Percentiles rank a stretch among this genome's conserved stretches.
These are phyloP conservation scores for Cochlearius cochlearius DNA, from an alignment of 2,113 vertebrate genomes.

Conservation along the genomic window DNA sequence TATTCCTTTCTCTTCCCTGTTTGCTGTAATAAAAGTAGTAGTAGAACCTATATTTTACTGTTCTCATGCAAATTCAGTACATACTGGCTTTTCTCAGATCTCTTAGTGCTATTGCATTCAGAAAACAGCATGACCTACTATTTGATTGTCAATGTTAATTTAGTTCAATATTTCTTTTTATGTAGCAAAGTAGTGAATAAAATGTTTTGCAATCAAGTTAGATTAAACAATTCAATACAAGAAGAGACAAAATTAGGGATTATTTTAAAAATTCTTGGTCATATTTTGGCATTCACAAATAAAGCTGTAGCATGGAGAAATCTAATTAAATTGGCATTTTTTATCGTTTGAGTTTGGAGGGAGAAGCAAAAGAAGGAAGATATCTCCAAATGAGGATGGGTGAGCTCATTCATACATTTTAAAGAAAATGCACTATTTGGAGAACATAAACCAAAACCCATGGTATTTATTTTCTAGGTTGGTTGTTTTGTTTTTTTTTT, in stretches of 20 bases:
- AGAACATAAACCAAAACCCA: neutral
- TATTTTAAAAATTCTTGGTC: neutral
- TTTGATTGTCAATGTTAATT: neutral
- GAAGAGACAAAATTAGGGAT: neutral
- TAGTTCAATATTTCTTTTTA: neutral
- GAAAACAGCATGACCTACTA: neutral
- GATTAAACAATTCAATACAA: neutral
- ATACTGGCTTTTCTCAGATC: neutral
- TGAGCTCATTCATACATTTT: accelerated
- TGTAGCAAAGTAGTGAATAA: neutral
- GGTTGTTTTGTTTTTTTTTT: neutral
- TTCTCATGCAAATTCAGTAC: neutral
- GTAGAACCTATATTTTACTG: neutral
- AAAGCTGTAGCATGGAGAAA: neutral
- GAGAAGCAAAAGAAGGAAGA: neutral
- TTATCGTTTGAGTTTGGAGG: neutral
- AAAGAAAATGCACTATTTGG: neutral
- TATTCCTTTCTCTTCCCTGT: neutral
- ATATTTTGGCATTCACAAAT: neutral
- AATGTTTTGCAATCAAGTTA: neutral
- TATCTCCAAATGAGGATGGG: neutral
- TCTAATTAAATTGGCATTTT: neutral
- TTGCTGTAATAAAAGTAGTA: neutral
- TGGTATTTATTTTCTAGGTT: neutral
- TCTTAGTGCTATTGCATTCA: neutral